Conservation (phyloP, 2,797 vertebrate species). For the Saguinus oedipus region DNA sequence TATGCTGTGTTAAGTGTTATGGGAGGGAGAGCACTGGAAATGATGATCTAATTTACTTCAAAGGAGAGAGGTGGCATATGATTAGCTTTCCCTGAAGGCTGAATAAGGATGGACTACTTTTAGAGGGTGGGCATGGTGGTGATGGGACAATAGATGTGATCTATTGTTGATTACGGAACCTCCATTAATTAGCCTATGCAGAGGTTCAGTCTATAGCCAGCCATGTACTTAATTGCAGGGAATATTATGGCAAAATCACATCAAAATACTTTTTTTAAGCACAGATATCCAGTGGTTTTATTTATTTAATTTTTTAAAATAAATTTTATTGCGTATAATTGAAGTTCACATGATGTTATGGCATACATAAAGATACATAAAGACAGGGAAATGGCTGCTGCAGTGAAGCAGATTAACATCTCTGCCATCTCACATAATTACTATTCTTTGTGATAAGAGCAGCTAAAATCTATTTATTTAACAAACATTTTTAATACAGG, state of each 20-base stretch:
- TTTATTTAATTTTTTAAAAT: background rate
- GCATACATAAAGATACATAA: background rate
- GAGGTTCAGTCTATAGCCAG: background rate
- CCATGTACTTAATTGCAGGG: background rate
- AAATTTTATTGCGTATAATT: background rate
- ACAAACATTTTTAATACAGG: background rate
- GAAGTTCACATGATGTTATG: background rate
- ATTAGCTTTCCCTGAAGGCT: background rate
- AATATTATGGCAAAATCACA: slow-evolving; percentile 21
- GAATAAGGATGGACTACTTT: background rate
- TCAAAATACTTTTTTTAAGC: background rate
- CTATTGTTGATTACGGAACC: background rate
- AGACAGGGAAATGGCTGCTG: background rate
- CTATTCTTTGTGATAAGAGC: background rate
- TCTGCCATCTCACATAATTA: background rate
- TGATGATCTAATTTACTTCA: background rate
- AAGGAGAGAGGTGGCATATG: background rate
- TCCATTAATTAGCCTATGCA: background rate
- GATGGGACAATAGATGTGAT: background rate
- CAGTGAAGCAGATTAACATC: background rate
- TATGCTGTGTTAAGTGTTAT: background rate
- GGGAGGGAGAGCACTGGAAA: background rate
- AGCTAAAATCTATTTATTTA: background rate
- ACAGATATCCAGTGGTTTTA: background rate
- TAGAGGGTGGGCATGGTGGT: too few relatives aligned